Evolutionary conservation across 2,797 vertebrate genomes (phyloP), one percentile per base, ranked within the genome.

Genomic region (Pyrocephalus nanus): DNA sequence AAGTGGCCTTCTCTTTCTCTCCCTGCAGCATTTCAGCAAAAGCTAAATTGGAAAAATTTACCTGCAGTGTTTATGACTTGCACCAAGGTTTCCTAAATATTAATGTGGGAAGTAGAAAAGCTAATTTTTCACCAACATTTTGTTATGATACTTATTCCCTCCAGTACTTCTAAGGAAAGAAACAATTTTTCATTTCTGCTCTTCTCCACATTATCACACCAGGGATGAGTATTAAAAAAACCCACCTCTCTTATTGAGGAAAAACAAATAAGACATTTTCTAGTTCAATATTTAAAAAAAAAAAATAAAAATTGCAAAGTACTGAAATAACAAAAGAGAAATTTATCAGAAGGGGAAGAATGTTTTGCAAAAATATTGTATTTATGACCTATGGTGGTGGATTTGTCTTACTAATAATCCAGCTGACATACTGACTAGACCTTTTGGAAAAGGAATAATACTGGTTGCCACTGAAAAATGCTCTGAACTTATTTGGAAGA

Each of bases 61-160:
- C 90, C 60, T 93, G 60, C 67, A 0, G 0, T 69, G 48, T 91
- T 96, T 95, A 95, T 69, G 75, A 72, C 57, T 96, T 96, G 80
- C 75, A 84, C 88, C 57, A 48, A 96, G 60, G 67, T 93, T 95
- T 88, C 61, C 89, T 92, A 90, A 95, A 92, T 95, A 96, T 95
- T 94, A 93, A 65, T 48, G 70, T 90, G 65, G 42, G 78, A 90
- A 34, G 77, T 42, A 85, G 69, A 81, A 95, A 90, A 96, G 36
- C 69, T 94, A 71, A 86, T 96, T 97, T 95, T 97, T 93, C 93
- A 88, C 54, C 36, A 96, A 48, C 29, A 34, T 81, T 87, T 81
- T 88, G 32, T 91, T 93, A 81, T 80, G 57, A 48, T 94, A 83
- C 86, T 83, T 96, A 93, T 95, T 96, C 78, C 87, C 89, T 96